These are phyloP conservation scores for Meloidogyne chitwoodi DNA, from an alignment of 1,140 invertebrate species.

Conservation along the genomic window DNA sequence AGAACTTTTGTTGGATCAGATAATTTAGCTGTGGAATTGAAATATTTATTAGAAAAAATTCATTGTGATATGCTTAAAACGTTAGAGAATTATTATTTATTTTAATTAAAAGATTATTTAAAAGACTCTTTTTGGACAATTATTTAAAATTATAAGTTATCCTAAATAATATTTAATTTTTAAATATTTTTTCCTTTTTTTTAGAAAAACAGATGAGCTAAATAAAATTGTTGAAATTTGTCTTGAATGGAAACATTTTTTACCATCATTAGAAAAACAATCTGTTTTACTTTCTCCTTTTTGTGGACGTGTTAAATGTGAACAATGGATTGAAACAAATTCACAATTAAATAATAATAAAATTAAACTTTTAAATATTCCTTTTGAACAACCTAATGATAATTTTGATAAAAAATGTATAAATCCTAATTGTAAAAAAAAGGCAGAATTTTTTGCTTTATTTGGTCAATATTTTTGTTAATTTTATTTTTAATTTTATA, in stretches of 20 bases:
- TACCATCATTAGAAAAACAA: constrained; percentile 69
- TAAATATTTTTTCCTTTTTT: constrained; percentile 2
- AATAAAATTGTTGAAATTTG: constrained; percentile 71
- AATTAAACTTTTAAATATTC: constrained; percentile 93
- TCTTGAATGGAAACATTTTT: constrained; percentile 77
- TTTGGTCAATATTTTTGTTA: constrained; percentile 87
- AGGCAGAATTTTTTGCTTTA: constrained; percentile 79
- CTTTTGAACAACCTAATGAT: constrained; percentile 77
- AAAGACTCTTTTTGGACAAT: too few species aligned
- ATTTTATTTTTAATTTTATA: neutral
- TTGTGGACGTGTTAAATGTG: constrained; percentile 81
- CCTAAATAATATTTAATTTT: too few species aligned
- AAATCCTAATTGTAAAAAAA: constrained; percentile 75
- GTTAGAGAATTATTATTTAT: too few species aligned
- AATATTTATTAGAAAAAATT: constrained; percentile 72
- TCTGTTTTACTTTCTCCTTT: constrained; percentile 86
- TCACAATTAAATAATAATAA: constrained; percentile 82
- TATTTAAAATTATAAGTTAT: too few species aligned
- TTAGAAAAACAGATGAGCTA: constrained; percentile 76
- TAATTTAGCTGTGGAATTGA: constrained; percentile 63
- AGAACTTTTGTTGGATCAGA: constrained; percentile 71
- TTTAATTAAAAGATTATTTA: neutral
- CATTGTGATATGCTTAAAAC: constrained; percentile 76
- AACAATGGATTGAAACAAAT: constrained; percentile 91
- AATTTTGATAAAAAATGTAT: constrained; percentile 75